Conservation (phyloP, 2,888 invertebrate species). For the Cylloceria caligata region DNA sequence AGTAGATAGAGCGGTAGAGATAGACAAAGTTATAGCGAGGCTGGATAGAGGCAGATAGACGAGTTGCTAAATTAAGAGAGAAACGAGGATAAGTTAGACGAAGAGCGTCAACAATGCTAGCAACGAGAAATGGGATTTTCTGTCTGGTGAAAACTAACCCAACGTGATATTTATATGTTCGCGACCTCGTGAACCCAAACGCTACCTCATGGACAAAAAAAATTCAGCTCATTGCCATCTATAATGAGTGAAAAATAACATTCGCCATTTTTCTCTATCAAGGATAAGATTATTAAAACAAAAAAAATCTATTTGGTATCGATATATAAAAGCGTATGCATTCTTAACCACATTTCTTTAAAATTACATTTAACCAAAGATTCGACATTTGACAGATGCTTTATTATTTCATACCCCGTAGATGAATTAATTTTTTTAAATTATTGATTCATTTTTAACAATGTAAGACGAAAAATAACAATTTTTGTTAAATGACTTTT, state of each 20-base stretch:
- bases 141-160: constrained; percentile 53
- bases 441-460: too few species aligned
- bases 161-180: constrained; percentile 57
- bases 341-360: neutral
- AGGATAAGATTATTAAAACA: neutral
- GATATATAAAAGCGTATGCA: neutral
- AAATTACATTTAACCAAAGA: too few species aligned
- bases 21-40: constrained; percentile 1
- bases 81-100: neutral
- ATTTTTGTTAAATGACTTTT: too few species aligned
- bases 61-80: neutral
- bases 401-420: too few species aligned
- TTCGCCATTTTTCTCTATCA: neutral
- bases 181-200: constrained; percentile 42
- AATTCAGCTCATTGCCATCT: constrained; percentile 21
- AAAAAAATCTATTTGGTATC: neutral
- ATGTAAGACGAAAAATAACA: too few species aligned
- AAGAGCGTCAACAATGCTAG: constrained; percentile 44
- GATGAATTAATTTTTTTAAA: too few species aligned
- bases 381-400: too few species aligned
- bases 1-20: constrained; percentile 12
- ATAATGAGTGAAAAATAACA: neutral
- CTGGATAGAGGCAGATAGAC: neutral
- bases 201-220: constrained; percentile 43
- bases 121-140: constrained; percentile 20